Evolutionary conservation across 1,140 invertebrate genomes (phyloP).

Genomic region (Thrips palmi): DNA sequence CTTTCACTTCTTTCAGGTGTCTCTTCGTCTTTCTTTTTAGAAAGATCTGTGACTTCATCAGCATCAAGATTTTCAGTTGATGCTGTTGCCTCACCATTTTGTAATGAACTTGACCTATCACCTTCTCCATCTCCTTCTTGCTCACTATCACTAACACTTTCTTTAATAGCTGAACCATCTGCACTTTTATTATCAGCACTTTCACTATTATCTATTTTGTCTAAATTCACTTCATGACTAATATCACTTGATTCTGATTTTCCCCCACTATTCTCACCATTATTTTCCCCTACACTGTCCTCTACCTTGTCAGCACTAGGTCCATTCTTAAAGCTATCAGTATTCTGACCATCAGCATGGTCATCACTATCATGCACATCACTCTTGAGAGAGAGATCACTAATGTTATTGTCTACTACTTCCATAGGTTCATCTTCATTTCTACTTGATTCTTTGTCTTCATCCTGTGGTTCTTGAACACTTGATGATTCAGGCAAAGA

Average conservation of each 20-base stretch:
- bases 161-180: conserved; percentile 9
- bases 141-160: conserved; percentile 15
- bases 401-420: conserved; percentile 4
- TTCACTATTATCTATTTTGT: conserved; percentile 5
- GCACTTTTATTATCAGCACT: conserved; percentile 11
- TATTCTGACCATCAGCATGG: conserved; percentile 10
- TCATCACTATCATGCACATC: conserved; percentile 8
- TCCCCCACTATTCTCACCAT: too few relatives aligned
- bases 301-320: too few relatives aligned
- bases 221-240: too few relatives aligned
- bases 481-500: conserved; percentile 13
- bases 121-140: too few relatives aligned
- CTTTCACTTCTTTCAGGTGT: conserved; percentile 13
- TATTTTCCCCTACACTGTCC: too few relatives aligned
- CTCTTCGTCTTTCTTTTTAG: conserved; percentile 6
- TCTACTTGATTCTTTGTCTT: conserved; percentile 6
- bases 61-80: conserved; percentile 14
- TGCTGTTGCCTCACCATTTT: conserved; percentile 5
- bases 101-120: conserved; percentile 8
- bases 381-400: not conserved
- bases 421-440: conserved; percentile 5
- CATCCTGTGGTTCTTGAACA: conserved; percentile 14
- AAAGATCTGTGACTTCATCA: too few relatives aligned
- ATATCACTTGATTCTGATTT: too few relatives aligned
- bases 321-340: conserved; percentile 11